A percentile compares a stretch with the other conserved stretches of the same genome.
Conservation (phyloP, 2,797 vertebrate genomes). For the Poecilia gillii region DNA sequence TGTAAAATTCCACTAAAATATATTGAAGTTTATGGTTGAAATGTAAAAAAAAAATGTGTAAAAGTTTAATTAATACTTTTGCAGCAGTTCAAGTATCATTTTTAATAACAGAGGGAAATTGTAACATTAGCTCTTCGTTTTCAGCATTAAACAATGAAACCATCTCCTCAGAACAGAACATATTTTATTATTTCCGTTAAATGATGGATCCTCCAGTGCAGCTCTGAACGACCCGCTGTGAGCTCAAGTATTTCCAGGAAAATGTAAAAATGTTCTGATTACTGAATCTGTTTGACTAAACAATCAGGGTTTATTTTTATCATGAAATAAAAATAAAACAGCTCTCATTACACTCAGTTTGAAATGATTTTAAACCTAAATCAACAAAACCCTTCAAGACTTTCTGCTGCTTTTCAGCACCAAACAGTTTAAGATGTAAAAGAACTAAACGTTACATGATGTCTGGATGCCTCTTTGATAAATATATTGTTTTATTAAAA, state of each 20-base stretch:
- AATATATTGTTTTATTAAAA: too few relatives aligned
- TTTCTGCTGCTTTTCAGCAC: neutral
- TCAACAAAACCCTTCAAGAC: neutral
- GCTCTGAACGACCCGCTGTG: neutral
- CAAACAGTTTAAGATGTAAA: too few relatives aligned
- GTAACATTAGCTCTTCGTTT: neutral
- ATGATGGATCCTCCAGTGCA: neutral
- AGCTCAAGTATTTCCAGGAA: neutral
- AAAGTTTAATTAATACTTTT: neutral
- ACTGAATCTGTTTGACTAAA: neutral
- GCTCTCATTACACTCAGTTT: neutral
- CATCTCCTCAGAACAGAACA: neutral
- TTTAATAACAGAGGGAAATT: neutral
- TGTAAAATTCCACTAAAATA: too few relatives aligned
- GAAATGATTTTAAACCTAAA: neutral
- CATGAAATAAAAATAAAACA: neutral
- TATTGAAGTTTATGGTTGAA: too few relatives aligned
- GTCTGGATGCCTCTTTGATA: too few relatives aligned
- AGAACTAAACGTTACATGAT: too few relatives aligned
- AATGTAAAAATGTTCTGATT: slow-evolving; percentile 1
- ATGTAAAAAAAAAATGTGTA: neutral
- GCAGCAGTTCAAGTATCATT: neutral
- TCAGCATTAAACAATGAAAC: neutral
- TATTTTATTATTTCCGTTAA: neutral
- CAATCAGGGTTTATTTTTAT: neutral